Evolutionary conservation across 2,797 vertebrate genomes (phyloP).

Genomic region (Semotilus atromaculatus): DNA sequence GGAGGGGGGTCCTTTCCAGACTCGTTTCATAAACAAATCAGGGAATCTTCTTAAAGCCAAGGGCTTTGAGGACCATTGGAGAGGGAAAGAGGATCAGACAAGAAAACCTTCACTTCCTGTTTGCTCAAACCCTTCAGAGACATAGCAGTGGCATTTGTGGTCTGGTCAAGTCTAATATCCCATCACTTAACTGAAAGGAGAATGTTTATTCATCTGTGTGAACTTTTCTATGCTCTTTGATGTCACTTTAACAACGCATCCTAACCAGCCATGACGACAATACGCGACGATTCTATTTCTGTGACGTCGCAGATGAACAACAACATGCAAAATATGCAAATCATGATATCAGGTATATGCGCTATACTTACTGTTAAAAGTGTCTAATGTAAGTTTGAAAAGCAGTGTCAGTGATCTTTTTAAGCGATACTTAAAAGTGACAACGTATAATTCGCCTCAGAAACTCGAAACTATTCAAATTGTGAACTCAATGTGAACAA

Average conservation of each 20-base stretch:
- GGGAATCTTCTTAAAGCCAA: conserved; percentile 26
- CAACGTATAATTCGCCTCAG: not conserved
- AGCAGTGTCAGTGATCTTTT: not conserved
- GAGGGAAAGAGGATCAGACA: conserved; percentile 45
- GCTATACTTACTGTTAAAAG: not conserved
- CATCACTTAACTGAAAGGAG: not conserved
- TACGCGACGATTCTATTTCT: not conserved
- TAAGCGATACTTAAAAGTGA: not conserved
- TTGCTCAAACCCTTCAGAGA: conserved; percentile 29
- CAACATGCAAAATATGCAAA: not conserved
- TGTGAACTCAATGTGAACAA: not conserved
- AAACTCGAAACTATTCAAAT: too few species aligned
- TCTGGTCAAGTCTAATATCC: not conserved
- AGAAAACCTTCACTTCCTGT: conserved; percentile 50
- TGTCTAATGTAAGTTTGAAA: not conserved
- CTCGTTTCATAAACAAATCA: conserved; percentile 40
- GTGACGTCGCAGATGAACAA: not conserved
- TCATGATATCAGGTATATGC: not conserved
- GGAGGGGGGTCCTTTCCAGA: not conserved
- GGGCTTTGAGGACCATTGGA: conserved; percentile 1
- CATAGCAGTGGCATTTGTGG: not conserved
- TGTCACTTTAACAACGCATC: not conserved
- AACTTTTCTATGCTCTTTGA: not conserved
- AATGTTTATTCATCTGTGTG: not conserved
- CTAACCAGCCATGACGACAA: not conserved